phyloP scores from a whole-genome alignment of 1,140 invertebrate species.

The Pachyrhynchus sulphureomaculatus region DNA sequence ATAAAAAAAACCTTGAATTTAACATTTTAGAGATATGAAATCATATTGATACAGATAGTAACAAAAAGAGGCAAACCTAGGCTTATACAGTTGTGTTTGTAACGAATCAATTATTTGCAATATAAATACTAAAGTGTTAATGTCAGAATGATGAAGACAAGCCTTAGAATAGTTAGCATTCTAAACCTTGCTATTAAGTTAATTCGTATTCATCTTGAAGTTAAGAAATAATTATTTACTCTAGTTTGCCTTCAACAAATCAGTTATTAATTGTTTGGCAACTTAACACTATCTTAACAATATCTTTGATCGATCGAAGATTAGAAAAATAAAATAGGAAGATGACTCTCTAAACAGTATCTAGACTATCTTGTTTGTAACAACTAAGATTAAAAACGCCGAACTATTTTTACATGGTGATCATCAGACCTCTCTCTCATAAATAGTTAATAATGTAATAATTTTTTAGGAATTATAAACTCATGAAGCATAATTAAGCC shows the following conservation, averaged over 20 bases:
- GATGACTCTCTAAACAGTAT: slow-evolving; percentile 4
- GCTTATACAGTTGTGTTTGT: neutral
- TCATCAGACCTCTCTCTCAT: slow-evolving; percentile 3
- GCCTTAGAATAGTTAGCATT: slow-evolving; percentile 24
- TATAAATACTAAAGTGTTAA: slow-evolving; percentile 15
- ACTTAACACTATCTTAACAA: slow-evolving; percentile 11
- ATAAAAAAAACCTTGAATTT: neutral
- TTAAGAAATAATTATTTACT: slow-evolving; percentile 8
- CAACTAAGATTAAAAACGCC: slow-evolving; percentile 2
- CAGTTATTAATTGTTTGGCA: slow-evolving; percentile 10
- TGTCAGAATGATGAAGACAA: slow-evolving; percentile 23
- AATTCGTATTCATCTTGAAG: slow-evolving; percentile 10
- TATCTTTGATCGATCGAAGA: neutral
- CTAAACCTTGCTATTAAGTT: slow-evolving; percentile 17
- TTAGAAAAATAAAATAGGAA: slow-evolving; percentile 1
- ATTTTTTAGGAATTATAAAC: slow-evolving; percentile 5
- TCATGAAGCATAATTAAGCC: neutral
- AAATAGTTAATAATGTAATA: slow-evolving; percentile 6
- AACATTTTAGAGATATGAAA: slow-evolving; percentile 3
- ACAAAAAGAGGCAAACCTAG: slow-evolving; percentile 2
- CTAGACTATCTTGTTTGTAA: slow-evolving; percentile 16
- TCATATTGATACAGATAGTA: slow-evolving; percentile 1
- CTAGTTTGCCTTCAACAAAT: neutral
- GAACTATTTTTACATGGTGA: slow-evolving; percentile 14
- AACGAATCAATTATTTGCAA: slow-evolving; percentile 3